These are phyloP conservation scores for Nineta flava DNA, from an alignment of 2,888 invertebrate species.

Conservation along the genomic window DNA sequence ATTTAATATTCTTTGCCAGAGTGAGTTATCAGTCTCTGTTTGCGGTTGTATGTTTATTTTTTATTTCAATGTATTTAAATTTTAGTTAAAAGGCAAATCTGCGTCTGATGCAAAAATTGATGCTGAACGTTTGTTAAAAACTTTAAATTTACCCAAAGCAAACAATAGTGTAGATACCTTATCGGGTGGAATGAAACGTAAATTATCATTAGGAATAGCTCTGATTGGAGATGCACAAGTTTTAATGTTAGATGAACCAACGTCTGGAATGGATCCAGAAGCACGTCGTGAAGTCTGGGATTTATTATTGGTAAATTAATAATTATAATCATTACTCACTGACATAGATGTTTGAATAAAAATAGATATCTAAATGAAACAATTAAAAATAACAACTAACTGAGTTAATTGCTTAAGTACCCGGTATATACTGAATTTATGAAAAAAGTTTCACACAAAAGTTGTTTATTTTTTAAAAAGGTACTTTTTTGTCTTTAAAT, in stretches of 20 bases:
- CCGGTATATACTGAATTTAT: too few species aligned
- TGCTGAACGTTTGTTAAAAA: conserved; percentile 37
- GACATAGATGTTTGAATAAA: too few species aligned
- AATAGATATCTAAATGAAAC: too few species aligned
- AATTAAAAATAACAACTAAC: too few species aligned
- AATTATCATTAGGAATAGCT: conserved; percentile 73
- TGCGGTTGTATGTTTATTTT: too few species aligned
- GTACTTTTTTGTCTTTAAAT: too few species aligned
- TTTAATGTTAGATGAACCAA: conserved; percentile 67
- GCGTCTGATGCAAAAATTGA: conserved; percentile 31
- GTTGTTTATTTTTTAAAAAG: too few species aligned
- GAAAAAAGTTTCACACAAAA: too few species aligned
- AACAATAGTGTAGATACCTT: conserved; percentile 41
- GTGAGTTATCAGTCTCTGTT: conserved; percentile 30
- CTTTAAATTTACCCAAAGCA: conserved; percentile 45
- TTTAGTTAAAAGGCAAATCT: conserved; percentile 45
- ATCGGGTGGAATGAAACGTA: conserved; percentile 89
- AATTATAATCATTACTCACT: too few species aligned
- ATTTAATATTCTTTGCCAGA: conserved; percentile 68
- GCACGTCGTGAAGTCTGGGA: conserved; percentile 81
- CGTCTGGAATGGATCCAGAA: conserved; percentile 83
- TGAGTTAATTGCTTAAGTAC: too few species aligned
- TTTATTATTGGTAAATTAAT: conserved; percentile 45
- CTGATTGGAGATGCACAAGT: conserved; percentile 58
- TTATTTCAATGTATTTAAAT: neutral